A percentile compares a stretch with the other conserved stretches of the same genome.
Conservation (phyloP, 2,888 invertebrate species). For the Salpingus planirostris region DNA sequence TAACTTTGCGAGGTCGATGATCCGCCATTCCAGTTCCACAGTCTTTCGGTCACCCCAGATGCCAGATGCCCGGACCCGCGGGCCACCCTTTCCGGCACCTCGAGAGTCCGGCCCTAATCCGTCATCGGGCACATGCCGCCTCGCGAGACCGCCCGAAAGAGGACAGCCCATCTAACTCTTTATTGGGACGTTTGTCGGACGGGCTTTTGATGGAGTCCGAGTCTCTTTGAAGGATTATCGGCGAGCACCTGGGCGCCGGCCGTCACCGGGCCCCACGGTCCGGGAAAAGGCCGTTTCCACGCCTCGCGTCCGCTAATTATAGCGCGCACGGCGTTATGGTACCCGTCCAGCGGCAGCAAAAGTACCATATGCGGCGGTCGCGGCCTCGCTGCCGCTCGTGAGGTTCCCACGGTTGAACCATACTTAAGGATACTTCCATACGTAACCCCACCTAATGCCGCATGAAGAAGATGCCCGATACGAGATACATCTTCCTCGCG, state of each 20-base stretch:
- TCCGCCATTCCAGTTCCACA: conserved; percentile 42
- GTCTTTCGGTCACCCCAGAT: conserved; percentile 25
- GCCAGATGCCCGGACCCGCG: too few relatives aligned
- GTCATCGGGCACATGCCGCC: too few relatives aligned
- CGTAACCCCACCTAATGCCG: conserved; percentile 14
- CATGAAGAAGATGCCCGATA: too few relatives aligned
- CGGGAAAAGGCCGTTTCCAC: conserved; percentile 8
- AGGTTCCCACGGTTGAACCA: conserved; percentile 14
- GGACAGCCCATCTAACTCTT: not conserved
- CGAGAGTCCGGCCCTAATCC: too few relatives aligned
- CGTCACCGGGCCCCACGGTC: conserved; percentile 7
- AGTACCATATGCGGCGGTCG: conserved; percentile 14
- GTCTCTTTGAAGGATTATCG: too few relatives aligned
- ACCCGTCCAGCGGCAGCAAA: conserved; percentile 26
- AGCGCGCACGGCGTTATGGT: conserved; percentile 5
- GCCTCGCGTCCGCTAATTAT: conserved; percentile 10
- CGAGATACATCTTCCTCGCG: too few relatives aligned
- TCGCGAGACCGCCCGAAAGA: not conserved
- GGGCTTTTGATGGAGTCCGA: too few relatives aligned
- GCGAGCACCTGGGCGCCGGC: too few relatives aligned
- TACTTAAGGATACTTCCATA: conserved; percentile 14
- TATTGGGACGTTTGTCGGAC: too few relatives aligned
- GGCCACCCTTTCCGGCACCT: too few relatives aligned
- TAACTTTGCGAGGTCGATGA: conserved; percentile 43
- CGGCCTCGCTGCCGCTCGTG: conserved; percentile 5